These are phyloP conservation scores for Eulimnadia texana DNA, from an alignment of 1,140 invertebrate species.

Conservation along the genomic window DNA sequence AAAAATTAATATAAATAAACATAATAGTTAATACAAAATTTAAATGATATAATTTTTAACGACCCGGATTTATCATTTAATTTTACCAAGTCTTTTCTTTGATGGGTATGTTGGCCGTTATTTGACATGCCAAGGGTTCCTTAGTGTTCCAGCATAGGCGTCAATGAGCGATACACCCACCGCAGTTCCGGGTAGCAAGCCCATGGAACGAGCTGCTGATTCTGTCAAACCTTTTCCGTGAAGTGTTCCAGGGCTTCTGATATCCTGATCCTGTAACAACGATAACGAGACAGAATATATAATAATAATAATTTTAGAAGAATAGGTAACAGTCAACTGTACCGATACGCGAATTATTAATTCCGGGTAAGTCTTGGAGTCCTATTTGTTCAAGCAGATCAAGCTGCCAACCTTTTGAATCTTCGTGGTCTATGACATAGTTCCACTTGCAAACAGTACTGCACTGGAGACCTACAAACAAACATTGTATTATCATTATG, in stretches of 20 bases:
- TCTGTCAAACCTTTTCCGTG: constrained; percentile 51
- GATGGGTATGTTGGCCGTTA: neutral
- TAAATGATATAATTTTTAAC: too few species aligned
- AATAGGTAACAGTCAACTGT: constrained; percentile 9
- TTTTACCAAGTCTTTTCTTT: constrained; percentile 10
- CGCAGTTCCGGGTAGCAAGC: constrained; percentile 48
- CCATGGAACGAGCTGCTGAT: constrained; percentile 49
- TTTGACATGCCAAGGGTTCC: constrained; percentile 59
- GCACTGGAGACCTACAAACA: constrained; percentile 60
- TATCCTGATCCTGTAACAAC: constrained; percentile 34
- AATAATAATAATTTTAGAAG: neutral
- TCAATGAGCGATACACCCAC: constrained; percentile 85
- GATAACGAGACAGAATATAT: neutral
- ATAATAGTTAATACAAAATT: neutral
- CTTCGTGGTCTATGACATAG: constrained; percentile 45
- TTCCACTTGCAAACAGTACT: constrained; percentile 91
- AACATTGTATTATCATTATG: too few species aligned
- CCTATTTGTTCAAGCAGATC: constrained; percentile 59
- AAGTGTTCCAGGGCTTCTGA: constrained; percentile 52
- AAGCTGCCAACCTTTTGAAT: constrained; percentile 49
- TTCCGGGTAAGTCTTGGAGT: constrained; percentile 50
- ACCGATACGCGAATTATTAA: constrained; percentile 53
- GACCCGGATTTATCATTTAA: too few species aligned
- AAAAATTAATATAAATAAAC: neutral
- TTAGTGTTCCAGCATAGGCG: constrained; percentile 83